phyloP scores from a whole-genome alignment of 2,888 invertebrate species.

The Stenolophus ochropezus region DNA sequence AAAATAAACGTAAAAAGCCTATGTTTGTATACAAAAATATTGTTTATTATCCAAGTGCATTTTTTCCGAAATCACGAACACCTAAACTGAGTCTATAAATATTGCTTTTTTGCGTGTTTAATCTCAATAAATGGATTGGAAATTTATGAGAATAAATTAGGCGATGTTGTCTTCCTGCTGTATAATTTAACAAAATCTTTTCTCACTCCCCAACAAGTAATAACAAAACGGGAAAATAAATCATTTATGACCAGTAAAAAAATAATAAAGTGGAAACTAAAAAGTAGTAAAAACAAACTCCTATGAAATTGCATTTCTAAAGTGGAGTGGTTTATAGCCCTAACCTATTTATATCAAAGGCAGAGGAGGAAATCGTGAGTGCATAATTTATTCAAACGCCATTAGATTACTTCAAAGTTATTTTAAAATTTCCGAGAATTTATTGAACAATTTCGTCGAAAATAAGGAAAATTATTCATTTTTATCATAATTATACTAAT shows the following conservation, averaged over 20 bases:
- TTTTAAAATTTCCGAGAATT: neutral
- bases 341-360: neutral
- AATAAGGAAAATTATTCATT: no score
- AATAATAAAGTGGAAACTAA: neutral
- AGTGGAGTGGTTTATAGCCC: neutral
- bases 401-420: neutral
- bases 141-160: slow-evolving; percentile 31
- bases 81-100: slow-evolving; percentile 7
- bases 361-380: neutral
- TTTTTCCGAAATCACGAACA: neutral
- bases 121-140: slow-evolving; percentile 25
- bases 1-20: no score
- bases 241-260: neutral
- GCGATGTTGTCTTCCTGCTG: neutral
- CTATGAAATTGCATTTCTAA: slow-evolving; percentile 3
- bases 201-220: neutral
- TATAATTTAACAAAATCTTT: slow-evolving; percentile 37
- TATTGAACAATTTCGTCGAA: neutral
- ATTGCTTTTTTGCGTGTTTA: slow-evolving; percentile 22
- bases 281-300: neutral
- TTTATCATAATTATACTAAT: no score
- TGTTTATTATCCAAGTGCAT: slow-evolving; percentile 5
- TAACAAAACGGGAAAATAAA: neutral
- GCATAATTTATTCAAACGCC: neutral
- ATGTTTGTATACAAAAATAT: no score